Evolutionary conservation across 2,113 vertebrate genomes (phyloP), one percentile per base, ranked within the genome.

Genomic region (Stigmatopora nigra): DNA sequence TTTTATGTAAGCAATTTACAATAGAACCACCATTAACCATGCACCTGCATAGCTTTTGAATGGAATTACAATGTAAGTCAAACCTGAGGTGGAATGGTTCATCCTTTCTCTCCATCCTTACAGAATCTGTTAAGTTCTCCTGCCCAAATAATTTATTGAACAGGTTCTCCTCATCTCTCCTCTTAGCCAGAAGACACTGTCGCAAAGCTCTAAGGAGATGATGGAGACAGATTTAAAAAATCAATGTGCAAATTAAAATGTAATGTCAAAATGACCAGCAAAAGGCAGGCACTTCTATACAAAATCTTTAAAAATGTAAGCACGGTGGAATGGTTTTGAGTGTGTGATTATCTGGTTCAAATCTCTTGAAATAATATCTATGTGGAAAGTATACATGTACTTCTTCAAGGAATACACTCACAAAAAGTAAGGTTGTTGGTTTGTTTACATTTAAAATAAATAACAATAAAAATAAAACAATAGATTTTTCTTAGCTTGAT

Each of bases 121-220:
- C 25, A 52, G 63, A 64, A n/a, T 64, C 47, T 49, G 9, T 19
- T 19, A 51, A 64, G 51, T 31, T 17, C 13, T 64, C 63, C 46
- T 38, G 15, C 15, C 19, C 31, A 19, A 48, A 64, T 31, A 36
- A 10, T 12, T 51, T 51, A 6, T 49, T n/a, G 47, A 64, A 15
- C 25, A 36, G 5, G 13, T 4, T n/a, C 46, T 64, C 63, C 63
- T 64, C 63, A 13, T 64, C 5, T 36, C 12, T 64, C 31, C 48
- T 52, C 46, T 36, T 36, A 35, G 35, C 48, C 11, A 36, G 46
- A 36, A 64, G 47, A 19, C 22, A 38, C 48, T 35, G 48, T 46
- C 48, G 63, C n/a, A 64, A 48, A 52, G 11, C 47, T 48, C 63
- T 64, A 15, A 51, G n/a, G 47, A 63, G 15, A 16, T 61, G 19